Conservation (phyloP, 2,888 invertebrate species). For the Phragmatobia fuliginosa region DNA sequence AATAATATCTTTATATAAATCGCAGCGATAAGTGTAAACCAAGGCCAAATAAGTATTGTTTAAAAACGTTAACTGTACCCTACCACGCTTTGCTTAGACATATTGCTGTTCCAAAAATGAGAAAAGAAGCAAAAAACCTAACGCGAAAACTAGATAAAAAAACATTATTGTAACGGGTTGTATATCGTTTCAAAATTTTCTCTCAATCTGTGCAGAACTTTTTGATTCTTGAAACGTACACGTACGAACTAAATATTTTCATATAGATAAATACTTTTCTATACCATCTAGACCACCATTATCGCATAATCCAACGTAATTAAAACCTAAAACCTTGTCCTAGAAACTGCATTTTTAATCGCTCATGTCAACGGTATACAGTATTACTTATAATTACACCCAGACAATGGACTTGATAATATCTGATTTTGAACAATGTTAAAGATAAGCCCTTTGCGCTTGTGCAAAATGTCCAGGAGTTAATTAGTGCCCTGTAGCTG, state of each 20-base stretch:
- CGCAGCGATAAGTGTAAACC: not conserved
- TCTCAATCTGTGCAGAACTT: too few relatives aligned
- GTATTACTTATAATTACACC: slow-evolving; percentile 49
- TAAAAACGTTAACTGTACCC: too few relatives aligned
- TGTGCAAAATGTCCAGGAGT: slow-evolving; percentile 7
- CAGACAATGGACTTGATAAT: slow-evolving; percentile 48
- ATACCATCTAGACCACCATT: slow-evolving; percentile 5
- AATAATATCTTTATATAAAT: not conserved
- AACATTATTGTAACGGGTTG: too few relatives aligned
- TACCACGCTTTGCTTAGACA: too few relatives aligned
- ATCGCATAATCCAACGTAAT: slow-evolving; percentile 23
- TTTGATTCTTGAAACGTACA: too few relatives aligned
- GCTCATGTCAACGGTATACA: slow-evolving; percentile 42
- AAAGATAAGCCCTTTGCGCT: slow-evolving; percentile 43
- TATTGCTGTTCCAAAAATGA: too few relatives aligned
- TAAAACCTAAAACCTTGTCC: slow-evolving; percentile 38
- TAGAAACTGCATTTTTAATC: slow-evolving; percentile 49
- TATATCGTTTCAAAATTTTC: too few relatives aligned
- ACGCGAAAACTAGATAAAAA: too few relatives aligned
- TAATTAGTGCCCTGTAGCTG: slow-evolving; percentile 18
- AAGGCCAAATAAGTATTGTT: not conserved
- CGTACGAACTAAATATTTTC: too few relatives aligned
- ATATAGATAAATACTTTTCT: not conserved
- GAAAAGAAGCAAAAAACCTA: too few relatives aligned
- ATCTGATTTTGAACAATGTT: slow-evolving; percentile 44